A percentile compares a stretch with the other conserved stretches of the same genome.
Evolutionary conservation across 2,888 invertebrate species (phyloP).

Genomic region (Nomada ruficornis): DNA sequence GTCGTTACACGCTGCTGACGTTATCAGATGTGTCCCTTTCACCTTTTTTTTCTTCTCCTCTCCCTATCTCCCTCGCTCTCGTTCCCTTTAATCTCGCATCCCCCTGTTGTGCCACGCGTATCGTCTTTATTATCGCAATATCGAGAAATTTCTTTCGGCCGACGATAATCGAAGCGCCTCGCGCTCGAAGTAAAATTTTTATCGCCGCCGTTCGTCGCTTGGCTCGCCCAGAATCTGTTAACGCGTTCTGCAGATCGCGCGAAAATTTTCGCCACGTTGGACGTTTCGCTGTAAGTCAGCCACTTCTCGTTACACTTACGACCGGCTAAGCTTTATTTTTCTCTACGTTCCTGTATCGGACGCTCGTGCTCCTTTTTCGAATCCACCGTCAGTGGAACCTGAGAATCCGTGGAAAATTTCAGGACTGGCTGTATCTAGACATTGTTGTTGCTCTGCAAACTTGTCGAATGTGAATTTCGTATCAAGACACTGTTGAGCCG

Average conservation of each 20-base stretch:
- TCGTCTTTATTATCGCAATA: conserved; percentile 58
- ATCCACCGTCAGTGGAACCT: too few relatives aligned
- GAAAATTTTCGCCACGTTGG: conserved; percentile 21
- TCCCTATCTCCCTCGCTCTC: background rate
- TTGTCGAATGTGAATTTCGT: too few relatives aligned
- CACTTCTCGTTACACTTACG: conserved; percentile 5
- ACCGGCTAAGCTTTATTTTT: background rate
- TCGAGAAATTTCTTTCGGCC: conserved; percentile 42
- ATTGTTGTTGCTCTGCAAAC: too few relatives aligned
- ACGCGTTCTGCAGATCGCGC: conserved; percentile 46
- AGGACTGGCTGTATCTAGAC: too few relatives aligned
- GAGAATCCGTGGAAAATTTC: too few relatives aligned
- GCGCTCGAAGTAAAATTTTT: conserved; percentile 49
- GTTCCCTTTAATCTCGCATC: conserved; percentile 47
- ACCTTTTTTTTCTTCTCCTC: background rate
- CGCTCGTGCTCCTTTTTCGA: background rate
- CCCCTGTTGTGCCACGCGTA: conserved; percentile 21
- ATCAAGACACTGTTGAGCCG: too few relatives aligned
- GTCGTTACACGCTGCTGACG: conserved; percentile 25
- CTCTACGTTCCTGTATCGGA: background rate
- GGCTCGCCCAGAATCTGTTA: conserved; percentile 39
- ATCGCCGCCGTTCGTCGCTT: conserved; percentile 17
- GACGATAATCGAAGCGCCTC: conserved; percentile 46
- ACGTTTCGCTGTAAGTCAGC: conserved; percentile 13
- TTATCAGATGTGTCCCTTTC: background rate